Conservation (phyloP, 2,113 vertebrate species). For the Tiliqua scincoides region DNA sequence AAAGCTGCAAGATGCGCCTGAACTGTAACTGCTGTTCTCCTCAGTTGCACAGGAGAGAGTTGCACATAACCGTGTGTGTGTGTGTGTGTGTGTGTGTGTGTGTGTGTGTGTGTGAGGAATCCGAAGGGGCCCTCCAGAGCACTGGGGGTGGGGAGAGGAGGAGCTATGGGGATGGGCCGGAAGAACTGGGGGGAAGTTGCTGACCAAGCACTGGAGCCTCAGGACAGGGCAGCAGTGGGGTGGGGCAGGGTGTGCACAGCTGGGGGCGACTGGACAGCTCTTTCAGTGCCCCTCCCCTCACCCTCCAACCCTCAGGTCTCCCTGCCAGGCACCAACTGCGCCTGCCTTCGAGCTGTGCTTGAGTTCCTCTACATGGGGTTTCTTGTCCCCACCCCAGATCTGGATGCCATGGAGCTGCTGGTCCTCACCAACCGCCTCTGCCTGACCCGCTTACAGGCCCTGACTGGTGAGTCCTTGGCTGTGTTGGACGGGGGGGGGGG, state of each 20-base stretch:
- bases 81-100: too few species aligned
- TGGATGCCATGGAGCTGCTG: slow-evolving; percentile 86
- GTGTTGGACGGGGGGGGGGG: background rate
- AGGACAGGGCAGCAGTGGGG: background rate
- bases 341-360: slow-evolving; percentile 84
- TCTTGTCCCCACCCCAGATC: slow-evolving; percentile 78
- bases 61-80: too few species aligned
- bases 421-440: slow-evolving; percentile 87
- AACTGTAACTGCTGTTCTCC: too few species aligned
- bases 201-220: too few species aligned
- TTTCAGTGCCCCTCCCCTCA: background rate
- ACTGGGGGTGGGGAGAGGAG: too few species aligned
- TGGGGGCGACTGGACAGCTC: background rate
- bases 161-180: too few species aligned
- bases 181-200: too few species aligned
- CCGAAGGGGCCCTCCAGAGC: too few species aligned
- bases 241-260: background rate
- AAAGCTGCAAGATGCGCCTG: too few species aligned
- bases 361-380: slow-evolving; percentile 89
- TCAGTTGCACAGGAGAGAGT: too few species aligned
- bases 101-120: too few species aligned
- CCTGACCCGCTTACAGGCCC: slow-evolving; percentile 85
- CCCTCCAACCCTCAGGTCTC: slow-evolving; percentile 75
- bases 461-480: slow-evolving; percentile 79
- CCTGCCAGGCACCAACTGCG: slow-evolving; percentile 82